Base-by-base conservation (phyloP, 2,797 vertebrate genomes). In the Dromococcyx pavoninus region DNA sequence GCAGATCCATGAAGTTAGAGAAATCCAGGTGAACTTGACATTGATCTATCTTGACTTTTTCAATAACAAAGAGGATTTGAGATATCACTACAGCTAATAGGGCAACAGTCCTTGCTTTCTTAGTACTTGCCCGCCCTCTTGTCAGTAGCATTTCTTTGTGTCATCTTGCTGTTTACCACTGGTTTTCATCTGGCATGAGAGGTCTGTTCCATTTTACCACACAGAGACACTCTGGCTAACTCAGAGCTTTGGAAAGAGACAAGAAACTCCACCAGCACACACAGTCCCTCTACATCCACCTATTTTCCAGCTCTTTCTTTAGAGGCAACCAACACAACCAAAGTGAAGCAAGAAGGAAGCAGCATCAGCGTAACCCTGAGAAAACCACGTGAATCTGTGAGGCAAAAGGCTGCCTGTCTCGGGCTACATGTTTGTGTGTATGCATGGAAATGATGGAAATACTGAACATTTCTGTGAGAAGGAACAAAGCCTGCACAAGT, bases 21-120 rank as follows among this genome's bases (percentile, higher is more conserved):
- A 88, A 92, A 88, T 66, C 46, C 91, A 93, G 74, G 89, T 95
- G 77, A 94, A 60, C 54, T n/a, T 80, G 51, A 66, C 60, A 50
- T 60, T 44, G 50, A 41, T 85, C 61, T 62, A 61, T 25, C 60
- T 39, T 82, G 73, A 60, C 32, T 64, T 86, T 94, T 82, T 78
- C 66, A 70, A 17, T 77, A 86, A 84, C 27, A n/a, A 64, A 28
- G 37, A 66, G 24, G 33, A 79, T 64, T 2, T 74, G 44, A 91
- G 82, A 57, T 33, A 74, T 44, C 28, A 23, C 44, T 67, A 64
- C 24, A 81, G 57, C 48, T 86, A 73, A 13, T 32, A 75, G 16
- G 11, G 53, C 35, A 88, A 43, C 66, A 86, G 51, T 12, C 53
- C 28, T 51, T 65, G n/a, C 19, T 81, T 70, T 56, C 70, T 53